Percentiles rank a stretch among this genome's conserved stretches.
Conservation (phyloP, 1,140 invertebrate genomes). For the Artemia franciscana region DNA sequence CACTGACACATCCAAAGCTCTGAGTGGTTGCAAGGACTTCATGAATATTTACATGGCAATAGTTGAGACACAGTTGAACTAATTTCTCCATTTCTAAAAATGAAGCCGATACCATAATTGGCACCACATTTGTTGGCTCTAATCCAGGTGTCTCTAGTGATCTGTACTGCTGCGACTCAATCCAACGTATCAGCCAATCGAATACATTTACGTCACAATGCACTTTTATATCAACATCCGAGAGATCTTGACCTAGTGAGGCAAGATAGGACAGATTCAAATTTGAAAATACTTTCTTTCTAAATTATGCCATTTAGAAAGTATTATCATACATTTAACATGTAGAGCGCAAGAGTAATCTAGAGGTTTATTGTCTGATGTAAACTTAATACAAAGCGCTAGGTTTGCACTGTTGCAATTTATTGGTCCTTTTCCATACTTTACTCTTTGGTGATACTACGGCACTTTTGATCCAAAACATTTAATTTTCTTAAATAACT, state of each 20-base stretch:
- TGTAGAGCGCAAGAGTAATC: no score
- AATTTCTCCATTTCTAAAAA: constrained; percentile 82
- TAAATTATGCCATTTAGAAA: no score
- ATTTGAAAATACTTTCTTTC: background rate
- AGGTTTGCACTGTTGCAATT: no score
- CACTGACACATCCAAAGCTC: constrained; percentile 55
- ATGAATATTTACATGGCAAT: constrained; percentile 49
- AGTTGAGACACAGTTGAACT: constrained; percentile 51
- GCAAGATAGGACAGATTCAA: background rate
- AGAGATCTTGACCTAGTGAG: constrained; percentile 51
- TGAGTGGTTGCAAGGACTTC: constrained; percentile 50
- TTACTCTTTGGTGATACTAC: no score
- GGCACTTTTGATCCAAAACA: no score
- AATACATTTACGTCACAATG: constrained; percentile 82
- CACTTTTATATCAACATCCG: constrained; percentile 86
- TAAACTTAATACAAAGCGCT: no score
- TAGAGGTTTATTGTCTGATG: no score
- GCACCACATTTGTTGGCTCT: constrained; percentile 64
- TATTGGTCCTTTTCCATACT: no score
- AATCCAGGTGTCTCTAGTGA: constrained; percentile 15
- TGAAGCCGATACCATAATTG: constrained; percentile 72
- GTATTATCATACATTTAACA: no score
- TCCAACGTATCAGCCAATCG: constrained; percentile 90
- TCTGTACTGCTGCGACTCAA: constrained; percentile 22
- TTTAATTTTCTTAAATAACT: no score